Conservation (phyloP, 2,113 vertebrate species). For the Ophiodon elongatus region DNA sequence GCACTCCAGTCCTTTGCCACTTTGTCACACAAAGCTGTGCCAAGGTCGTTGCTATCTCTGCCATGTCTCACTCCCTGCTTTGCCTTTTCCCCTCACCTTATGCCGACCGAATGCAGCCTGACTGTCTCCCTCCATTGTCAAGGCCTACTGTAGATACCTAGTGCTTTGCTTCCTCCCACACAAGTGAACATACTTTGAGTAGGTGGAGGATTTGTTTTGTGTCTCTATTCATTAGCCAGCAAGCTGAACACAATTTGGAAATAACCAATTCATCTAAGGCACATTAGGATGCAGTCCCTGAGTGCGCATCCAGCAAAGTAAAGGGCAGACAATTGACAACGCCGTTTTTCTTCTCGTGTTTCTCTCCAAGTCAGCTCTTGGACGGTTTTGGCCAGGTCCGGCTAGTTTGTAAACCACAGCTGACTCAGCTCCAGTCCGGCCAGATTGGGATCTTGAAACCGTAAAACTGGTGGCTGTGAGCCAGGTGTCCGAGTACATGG, state of each 20-base stretch:
- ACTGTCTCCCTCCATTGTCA: conserved; percentile 17
- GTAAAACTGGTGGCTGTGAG: conserved; percentile 51
- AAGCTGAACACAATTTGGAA: conserved; percentile 43
- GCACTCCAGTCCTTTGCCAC: conserved; percentile 54
- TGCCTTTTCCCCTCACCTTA: background rate
- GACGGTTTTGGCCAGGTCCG: conserved; percentile 38
- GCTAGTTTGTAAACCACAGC: conserved; percentile 56
- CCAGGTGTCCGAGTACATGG: conserved; percentile 52
- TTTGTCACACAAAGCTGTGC: conserved; percentile 45
- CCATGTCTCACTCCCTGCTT: conserved; percentile 3
- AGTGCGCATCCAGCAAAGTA: conserved; percentile 7
- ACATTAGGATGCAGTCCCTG: conserved; percentile 14
- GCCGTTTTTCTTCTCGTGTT: conserved; percentile 37
- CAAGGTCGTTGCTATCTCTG: conserved; percentile 53
- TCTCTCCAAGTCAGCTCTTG: conserved; percentile 55
- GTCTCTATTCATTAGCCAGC: conserved; percentile 50
- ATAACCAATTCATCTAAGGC: conserved; percentile 39
- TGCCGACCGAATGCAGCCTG: background rate
- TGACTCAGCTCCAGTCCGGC: conserved; percentile 69
- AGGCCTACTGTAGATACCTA: conserved; percentile 27
- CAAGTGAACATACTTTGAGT: conserved; percentile 45
- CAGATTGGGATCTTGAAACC: conserved; percentile 55
- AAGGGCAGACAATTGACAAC: conserved; percentile 32
- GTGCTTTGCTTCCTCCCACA: conserved; percentile 39
- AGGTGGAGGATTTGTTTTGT: conserved; percentile 48